These are phyloP conservation scores for Diprion similis DNA, from an alignment of 1,140 invertebrate genomes.

Conservation along the genomic window DNA sequence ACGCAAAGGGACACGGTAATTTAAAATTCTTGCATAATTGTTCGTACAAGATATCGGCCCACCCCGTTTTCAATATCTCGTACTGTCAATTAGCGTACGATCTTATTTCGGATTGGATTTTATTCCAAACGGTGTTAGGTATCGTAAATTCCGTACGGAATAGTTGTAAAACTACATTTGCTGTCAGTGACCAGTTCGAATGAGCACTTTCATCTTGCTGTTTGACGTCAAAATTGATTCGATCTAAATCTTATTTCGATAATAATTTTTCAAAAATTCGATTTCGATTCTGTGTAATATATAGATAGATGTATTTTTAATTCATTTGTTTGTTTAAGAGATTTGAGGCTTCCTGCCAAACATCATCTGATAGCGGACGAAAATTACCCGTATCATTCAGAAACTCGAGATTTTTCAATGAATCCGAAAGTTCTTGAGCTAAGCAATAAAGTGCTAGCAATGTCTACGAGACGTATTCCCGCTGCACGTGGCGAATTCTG, in stretches of 20 bases:
- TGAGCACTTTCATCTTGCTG: background rate
- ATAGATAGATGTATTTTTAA: conserved; percentile 22
- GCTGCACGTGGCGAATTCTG: too few relatives aligned
- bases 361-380: conserved; percentile 8
- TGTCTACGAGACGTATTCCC: too few relatives aligned
- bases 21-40: conserved; percentile 21
- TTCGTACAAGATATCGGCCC: conserved; percentile 20
- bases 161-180: conserved; percentile 10
- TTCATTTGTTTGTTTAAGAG: conserved; percentile 8
- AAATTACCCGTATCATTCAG: conserved; percentile 14
- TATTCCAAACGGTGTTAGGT: conserved; percentile 6
- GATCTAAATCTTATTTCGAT: background rate
- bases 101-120: conserved; percentile 1
- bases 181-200: conserved; percentile 21
- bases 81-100: conserved; percentile 13
- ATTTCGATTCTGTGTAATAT: conserved; percentile 18
- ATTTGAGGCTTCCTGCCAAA: conserved; percentile 16
- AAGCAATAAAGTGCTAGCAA: too few relatives aligned
- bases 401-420: conserved; percentile 19
- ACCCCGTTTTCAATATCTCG: conserved; percentile 20
- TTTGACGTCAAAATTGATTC: background rate
- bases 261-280: conserved; percentile 10
- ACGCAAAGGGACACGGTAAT: conserved; percentile 19
- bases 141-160: background rate
- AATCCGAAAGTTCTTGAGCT: conserved; percentile 14